These are phyloP conservation scores for Stomorhina lunata DNA, from an alignment of 2,888 invertebrate species.

Conservation along the genomic window DNA sequence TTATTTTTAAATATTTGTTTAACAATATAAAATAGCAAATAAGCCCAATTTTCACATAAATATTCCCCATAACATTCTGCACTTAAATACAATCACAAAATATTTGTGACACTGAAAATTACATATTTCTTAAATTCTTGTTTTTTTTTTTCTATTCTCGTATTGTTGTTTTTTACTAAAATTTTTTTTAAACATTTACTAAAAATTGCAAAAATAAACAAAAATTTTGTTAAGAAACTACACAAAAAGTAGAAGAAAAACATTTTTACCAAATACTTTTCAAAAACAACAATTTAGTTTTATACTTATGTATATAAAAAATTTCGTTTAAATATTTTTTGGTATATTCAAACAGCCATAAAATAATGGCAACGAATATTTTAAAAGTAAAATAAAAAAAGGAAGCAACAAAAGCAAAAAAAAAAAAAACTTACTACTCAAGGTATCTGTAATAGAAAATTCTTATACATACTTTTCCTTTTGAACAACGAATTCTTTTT, in stretches of 20 bases:
- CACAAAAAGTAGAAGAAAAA: neutral
- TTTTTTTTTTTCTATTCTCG: neutral
- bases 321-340: neutral
- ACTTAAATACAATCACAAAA: neutral
- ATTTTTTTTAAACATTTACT: neutral
- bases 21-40: neutral
- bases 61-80: neutral
- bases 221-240: neutral
- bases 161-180: neutral
- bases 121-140: neutral
- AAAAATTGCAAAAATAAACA: neutral
- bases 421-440: neutral
- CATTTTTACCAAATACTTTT: slow-evolving; percentile 25
- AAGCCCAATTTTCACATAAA: neutral
- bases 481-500: neutral
- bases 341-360: neutral
- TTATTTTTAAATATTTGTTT: too few relatives aligned
- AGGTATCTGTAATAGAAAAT: slow-evolving; percentile 12
- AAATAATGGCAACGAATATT: neutral
- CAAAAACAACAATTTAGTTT: slow-evolving; percentile 27
- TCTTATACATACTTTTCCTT: slow-evolving; percentile 6
- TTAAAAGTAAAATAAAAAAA: too few relatives aligned
- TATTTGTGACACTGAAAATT: neutral
- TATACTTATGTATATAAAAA: neutral
- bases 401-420: too few relatives aligned